Evolutionary conservation across 2,113 vertebrate genomes (phyloP).

Genomic region (Miniopterus natalensis): DNA sequence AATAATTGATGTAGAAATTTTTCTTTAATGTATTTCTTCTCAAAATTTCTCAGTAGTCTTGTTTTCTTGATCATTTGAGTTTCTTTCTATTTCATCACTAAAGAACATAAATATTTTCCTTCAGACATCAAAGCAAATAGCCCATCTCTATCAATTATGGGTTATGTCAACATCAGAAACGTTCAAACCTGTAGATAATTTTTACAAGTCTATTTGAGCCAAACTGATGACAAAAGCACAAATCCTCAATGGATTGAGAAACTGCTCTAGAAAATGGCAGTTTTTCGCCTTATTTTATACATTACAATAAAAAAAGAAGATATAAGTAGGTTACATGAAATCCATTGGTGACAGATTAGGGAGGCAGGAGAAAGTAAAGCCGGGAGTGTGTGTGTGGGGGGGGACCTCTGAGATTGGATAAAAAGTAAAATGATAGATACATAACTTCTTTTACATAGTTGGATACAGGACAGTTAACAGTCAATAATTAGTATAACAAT

Average conservation of each 20-base stretch:
- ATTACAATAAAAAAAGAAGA: not conserved
- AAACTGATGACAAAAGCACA: not conserved
- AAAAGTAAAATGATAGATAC: not conserved
- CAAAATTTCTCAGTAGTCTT: not conserved
- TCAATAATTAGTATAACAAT: not conserved
- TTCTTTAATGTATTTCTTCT: not conserved
- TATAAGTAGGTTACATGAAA: not conserved
- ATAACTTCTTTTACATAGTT: not conserved
- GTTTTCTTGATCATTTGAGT: not conserved
- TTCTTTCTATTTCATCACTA: not conserved
- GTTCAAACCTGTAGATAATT: not conserved
- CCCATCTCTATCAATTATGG: not conserved
- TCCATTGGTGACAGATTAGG: not conserved
- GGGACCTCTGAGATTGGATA: not conserved
- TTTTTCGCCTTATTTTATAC: not conserved
- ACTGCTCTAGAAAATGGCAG: not conserved
- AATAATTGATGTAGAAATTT: not conserved
- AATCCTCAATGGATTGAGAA: not conserved
- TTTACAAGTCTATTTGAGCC: not conserved
- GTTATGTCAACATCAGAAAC: not conserved
- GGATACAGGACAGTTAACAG: not conserved
- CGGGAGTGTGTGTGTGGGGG: no score
- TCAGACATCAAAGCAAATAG: conserved; percentile 1
- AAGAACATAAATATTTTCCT: conserved; percentile 4
- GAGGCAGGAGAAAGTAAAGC: not conserved